A percentile compares a stretch with the other conserved stretches of the same genome.
Evolutionary conservation across 2,797 vertebrate species (phyloP).

Genomic region (Megaceryle alcyon): DNA sequence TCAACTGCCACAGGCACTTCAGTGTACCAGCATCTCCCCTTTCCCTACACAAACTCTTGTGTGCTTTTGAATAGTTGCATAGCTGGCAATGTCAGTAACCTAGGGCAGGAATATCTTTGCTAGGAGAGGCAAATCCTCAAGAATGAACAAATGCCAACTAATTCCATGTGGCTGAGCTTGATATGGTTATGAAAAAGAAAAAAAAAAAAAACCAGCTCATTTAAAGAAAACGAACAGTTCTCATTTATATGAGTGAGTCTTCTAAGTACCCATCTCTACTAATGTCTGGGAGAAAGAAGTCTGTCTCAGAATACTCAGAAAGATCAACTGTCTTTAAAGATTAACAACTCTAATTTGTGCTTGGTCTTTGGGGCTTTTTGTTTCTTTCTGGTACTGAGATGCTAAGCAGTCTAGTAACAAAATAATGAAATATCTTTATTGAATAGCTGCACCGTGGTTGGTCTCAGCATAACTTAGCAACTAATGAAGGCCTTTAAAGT

Average conservation of each 20-base stretch:
- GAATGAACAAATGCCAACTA: not conserved
- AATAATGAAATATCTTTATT: conserved; percentile 38
- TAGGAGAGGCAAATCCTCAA: not conserved
- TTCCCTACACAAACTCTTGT: not conserved
- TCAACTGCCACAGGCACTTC: not conserved
- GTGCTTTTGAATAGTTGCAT: not conserved
- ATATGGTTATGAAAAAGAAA: not conserved
- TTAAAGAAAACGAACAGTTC: not conserved
- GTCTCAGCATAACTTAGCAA: conserved; percentile 48
- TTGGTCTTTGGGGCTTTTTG: conserved; percentile 2
- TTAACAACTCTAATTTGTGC: conserved; percentile 26
- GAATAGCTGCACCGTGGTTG: conserved; percentile 7
- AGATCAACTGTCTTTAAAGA: conserved; percentile 26
- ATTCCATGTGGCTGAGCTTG: not conserved
- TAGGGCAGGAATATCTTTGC: not conserved
- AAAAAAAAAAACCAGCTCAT: not conserved
- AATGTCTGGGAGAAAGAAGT: not conserved
- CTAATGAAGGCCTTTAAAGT: conserved; percentile 41
- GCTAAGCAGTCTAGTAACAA: not conserved
- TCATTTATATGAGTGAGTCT: not conserved
- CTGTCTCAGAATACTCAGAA: not conserved
- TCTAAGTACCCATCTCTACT: not conserved
- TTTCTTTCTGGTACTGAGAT: conserved; percentile 33
- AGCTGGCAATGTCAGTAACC: not conserved
- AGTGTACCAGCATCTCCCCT: not conserved